Base-by-base conservation (phyloP, 2,888 invertebrate genomes). In the Pelosia muscerda region DNA sequence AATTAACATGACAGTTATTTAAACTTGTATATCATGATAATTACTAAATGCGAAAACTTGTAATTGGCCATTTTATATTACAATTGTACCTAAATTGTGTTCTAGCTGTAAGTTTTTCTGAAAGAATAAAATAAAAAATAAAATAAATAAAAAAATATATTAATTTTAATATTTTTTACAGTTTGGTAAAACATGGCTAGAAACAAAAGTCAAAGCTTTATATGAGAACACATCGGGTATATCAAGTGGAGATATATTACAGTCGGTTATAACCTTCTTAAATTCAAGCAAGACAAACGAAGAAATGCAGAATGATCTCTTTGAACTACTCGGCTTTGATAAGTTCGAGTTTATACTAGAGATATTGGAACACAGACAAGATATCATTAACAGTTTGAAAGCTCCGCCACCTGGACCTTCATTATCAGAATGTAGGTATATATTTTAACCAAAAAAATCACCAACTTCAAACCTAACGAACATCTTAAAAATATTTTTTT, bases 321-420 rank as follows among this genome's bases (percentile, higher is more conserved):
- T 98, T 88, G 99, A 99, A 82, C 92, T 99, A 6, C 95, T 98
- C 28, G 99, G 99, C 0, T 98, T 97, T 88, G 98, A 98, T 78
- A 94, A 97, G 81, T 96, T 98, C 88, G 97, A 98, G 84, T 95
- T 98, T 69, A 97, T 97, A 34, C 95, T 96, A 70, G 93, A 95
- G 54, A 88, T 98, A 71, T 88, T 98, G 34, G 93, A 96, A 64
- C 96, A 97, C 79, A 95, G 98, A 15, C 88, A 90, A 60, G 95
- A 94, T 75, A 96, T 96, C 13, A 87, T 90, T 2, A 85, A 90
- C n/a, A 93, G 92, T 73, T 85, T 95, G 69, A 85, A 77, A 56
- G 83, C 84, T 9, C 88, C 86, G 0, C 84, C 81, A 0, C 77
- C 81, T 0, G 91, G 88, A n/a, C 91, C 92, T 5, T 82, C 89